Percentiles rank a stretch among this genome's conserved stretches.
phyloP scores from a whole-genome alignment of 2,888 invertebrate genomes.

The Rhopalosiphum nymphaeae region DNA sequence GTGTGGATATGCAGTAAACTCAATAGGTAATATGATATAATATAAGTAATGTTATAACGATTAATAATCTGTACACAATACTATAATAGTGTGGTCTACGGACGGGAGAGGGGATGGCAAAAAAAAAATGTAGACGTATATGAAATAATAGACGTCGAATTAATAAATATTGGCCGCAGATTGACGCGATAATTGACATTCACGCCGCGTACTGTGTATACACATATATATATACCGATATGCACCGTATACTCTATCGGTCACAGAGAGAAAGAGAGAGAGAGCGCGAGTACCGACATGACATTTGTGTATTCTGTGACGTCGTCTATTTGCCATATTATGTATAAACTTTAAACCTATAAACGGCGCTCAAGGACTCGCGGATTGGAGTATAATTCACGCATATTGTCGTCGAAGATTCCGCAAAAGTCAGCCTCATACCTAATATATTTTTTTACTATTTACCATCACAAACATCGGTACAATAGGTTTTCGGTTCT shows the following conservation, averaged over 20 bases:
- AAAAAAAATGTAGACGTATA: slow-evolving; percentile 1
- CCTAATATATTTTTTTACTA: background rate
- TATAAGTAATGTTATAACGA: background rate
- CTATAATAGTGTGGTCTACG: background rate
- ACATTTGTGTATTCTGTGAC: slow-evolving; percentile 35
- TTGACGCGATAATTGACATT: slow-evolving; percentile 55
- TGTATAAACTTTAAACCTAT: background rate
- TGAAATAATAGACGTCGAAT: slow-evolving; percentile 6
- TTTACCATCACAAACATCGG: background rate
- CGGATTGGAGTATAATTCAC: background rate
- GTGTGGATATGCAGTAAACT: background rate
- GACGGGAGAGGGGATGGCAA: background rate
- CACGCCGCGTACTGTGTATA: slow-evolving; percentile 14
- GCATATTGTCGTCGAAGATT: background rate
- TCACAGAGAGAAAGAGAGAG: background rate
- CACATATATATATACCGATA: background rate
- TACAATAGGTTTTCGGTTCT: background rate
- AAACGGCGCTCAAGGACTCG: slow-evolving; percentile 24
- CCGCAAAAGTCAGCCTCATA: background rate
- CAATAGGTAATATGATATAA: too few species aligned
- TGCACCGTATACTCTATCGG: background rate
- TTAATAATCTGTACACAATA: background rate
- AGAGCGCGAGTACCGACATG: background rate
- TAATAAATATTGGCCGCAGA: slow-evolving; percentile 20
- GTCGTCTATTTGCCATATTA: slow-evolving; percentile 14